Base-by-base conservation (phyloP, 2,113 vertebrate genomes). In the Leuciscus idus region DNA sequence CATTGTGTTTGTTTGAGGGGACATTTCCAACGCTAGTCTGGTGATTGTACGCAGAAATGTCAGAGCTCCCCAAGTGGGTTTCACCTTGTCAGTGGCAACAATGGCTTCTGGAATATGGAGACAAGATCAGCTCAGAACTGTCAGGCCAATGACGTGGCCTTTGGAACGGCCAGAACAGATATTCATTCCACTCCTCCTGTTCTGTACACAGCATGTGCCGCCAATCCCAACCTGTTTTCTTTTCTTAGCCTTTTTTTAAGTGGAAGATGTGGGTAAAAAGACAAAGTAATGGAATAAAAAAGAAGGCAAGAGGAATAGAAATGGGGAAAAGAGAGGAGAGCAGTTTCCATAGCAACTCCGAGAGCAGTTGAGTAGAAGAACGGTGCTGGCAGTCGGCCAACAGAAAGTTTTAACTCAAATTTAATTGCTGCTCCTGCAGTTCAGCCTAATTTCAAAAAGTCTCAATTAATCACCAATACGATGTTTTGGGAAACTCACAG, bases 331-430 rank as follows among this genome's bases (percentile, higher is more conserved):
- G 52, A 57, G 82, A 84, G 84, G 79, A 88, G 59, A 88, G 72
- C 78, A 72, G 86, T 91, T 88, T 89, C 91, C 88, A 91, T 91
- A 87, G 91, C 83, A 91, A 91, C 91, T 7, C 39, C 75, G 57
- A 74, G 86, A 87, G 88, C 83, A 57, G 68, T 81, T 26, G 68
- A 84, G 30, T 36, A 83, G 80, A 66, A 50, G 73, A 61, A 81
- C 26, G 13, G 52, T 36, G 75, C 78, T 78, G 62, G 59, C 77
- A 84, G 87, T 70, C 70, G 26, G 87, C 84, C 55, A 72, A 68
- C 78, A 81, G 39, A 89, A 87, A 90, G 78, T 88, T 90, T 52
- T 17, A 64, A 66, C 59, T 74, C 57, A 61, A 59, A 87, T 87
- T 81, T 68, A 89, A 87, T 87, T 87, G 77, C 83, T 61, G 61